Percentiles rank a stretch among this genome's conserved stretches.
Evolutionary conservation across 2,113 vertebrate genomes (phyloP).

Genomic region (Cyphomyrus plagiostoma): DNA sequence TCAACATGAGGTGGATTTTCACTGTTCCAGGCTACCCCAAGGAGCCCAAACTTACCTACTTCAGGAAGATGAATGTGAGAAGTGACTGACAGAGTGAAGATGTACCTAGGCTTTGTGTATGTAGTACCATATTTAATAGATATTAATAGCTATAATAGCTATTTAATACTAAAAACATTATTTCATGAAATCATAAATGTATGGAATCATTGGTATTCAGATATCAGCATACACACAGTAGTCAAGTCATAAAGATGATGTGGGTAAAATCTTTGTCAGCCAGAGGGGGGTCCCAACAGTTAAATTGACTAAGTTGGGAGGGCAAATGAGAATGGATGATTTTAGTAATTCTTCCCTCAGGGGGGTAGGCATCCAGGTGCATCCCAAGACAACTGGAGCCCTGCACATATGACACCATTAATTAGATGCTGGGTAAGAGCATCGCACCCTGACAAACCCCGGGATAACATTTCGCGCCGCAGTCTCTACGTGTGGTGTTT

Average conservation of each 20-base stretch:
- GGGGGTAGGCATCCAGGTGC: not conserved
- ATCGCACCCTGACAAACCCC: not conserved
- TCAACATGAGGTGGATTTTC: not conserved
- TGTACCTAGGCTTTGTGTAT: not conserved
- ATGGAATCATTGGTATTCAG: not conserved
- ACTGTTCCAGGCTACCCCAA: not conserved
- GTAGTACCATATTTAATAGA: not conserved
- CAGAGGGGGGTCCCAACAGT: not conserved
- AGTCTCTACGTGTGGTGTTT: not conserved
- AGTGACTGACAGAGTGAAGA: not conserved
- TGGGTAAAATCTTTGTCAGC: not conserved
- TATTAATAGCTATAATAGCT: not conserved
- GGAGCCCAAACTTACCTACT: not conserved
- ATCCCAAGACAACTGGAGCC: not conserved
- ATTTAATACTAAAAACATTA: not conserved
- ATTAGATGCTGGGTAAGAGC: not conserved
- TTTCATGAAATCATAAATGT: not conserved
- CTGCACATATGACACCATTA: not conserved
- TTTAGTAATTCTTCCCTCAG: not conserved
- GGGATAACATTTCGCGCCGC: not conserved
- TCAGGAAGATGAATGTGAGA: not conserved
- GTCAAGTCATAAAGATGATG: not conserved
- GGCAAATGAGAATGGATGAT: not conserved
- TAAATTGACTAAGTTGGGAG: not conserved
- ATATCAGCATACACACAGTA: not conserved